Evolutionary conservation across 2,797 vertebrate species (phyloP).

Genomic region (Enteromius argenteus): DNA sequence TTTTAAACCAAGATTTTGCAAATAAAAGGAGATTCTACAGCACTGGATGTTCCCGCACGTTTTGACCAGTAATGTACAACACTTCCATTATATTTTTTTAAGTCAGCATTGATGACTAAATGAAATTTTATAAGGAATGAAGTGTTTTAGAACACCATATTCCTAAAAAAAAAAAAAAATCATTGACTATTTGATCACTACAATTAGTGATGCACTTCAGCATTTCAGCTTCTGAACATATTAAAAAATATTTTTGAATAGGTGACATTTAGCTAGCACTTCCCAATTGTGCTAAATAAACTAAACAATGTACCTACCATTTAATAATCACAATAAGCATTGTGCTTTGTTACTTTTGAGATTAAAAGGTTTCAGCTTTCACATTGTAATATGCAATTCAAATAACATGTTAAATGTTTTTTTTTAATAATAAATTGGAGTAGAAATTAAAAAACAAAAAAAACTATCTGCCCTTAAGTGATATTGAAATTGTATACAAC

Average conservation of each 20-base stretch:
- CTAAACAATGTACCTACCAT: no score
- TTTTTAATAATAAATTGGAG: neutral
- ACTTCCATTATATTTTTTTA: neutral
- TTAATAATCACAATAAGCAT: no score
- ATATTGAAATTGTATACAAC: neutral
- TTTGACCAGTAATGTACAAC: neutral
- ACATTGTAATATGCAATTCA: neutral
- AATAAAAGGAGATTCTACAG: slow-evolving; percentile 21
- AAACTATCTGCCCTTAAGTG: neutral
- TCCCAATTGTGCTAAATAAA: no score
- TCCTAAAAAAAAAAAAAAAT: neutral
- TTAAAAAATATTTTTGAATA: neutral
- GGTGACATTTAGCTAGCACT: no score
- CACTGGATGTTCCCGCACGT: slow-evolving; percentile 64
- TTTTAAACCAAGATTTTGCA: neutral
- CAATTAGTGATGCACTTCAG: neutral
- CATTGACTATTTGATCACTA: neutral
- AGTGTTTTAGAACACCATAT: neutral
- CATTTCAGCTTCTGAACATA: neutral
- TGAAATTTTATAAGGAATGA: neutral
- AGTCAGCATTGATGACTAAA: neutral
- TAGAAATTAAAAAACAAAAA: neutral
- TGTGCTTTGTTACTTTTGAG: neutral
- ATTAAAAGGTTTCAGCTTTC: neutral
- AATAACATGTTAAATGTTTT: neutral